phyloP scores from a whole-genome alignment of 2,113 vertebrate species.

The Ciconia stormi region DNA sequence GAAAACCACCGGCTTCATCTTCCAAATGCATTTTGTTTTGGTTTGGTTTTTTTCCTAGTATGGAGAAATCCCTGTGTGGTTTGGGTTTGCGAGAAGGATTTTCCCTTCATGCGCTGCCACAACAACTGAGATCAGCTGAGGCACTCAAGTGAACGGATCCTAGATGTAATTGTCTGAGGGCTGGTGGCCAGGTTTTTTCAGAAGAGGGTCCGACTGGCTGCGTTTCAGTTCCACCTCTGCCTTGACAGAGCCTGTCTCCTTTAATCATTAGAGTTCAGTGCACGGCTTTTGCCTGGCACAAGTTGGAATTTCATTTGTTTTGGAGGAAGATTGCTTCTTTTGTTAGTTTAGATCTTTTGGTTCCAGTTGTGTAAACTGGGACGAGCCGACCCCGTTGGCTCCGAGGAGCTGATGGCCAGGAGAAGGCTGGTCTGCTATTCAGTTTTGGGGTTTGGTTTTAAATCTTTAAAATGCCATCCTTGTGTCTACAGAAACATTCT shows the following conservation, averaged over 20 bases:
- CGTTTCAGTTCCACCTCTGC: conserved; percentile 56
- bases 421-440: background rate
- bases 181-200: conserved; percentile 51
- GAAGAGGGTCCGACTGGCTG: conserved; percentile 30
- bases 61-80: conserved; percentile 41
- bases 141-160: conserved; percentile 45
- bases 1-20: background rate
- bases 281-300: conserved; percentile 29
- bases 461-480: background rate
- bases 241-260: conserved; percentile 62
- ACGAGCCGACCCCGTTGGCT: background rate
- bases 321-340: conserved; percentile 42
- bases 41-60: background rate
- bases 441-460: background rate
- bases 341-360: conserved; percentile 39
- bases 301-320: conserved; percentile 35
- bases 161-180: conserved; percentile 53
- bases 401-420: background rate
- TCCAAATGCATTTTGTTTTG: accelerated
- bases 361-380: conserved; percentile 46
- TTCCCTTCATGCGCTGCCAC: conserved; percentile 66
- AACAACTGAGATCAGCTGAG: conserved; percentile 59
- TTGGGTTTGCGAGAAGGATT: conserved; percentile 52
- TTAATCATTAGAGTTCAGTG: conserved; percentile 65
- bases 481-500: background rate